Evolutionary conservation across 1,140 invertebrate genomes (phyloP), one percentile per base, ranked within the genome.

Genomic region (Drosophila simulans): DNA sequence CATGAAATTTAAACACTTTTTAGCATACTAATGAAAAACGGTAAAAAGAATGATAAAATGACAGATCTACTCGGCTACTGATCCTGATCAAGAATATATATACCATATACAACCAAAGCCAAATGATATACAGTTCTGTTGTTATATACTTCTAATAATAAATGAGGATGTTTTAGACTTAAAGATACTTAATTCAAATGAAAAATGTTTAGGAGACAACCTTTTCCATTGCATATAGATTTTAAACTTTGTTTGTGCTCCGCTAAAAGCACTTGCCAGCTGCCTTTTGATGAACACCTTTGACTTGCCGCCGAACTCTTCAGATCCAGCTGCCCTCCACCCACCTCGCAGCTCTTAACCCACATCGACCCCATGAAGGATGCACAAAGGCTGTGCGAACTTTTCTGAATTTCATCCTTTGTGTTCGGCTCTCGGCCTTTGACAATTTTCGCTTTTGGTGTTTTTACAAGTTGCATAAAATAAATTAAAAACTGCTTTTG

Each of bases 401-500:
- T 76, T 60, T 65, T 82, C 54, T 85, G 74, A 62, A 54, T 45
- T 63, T 70, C n/a, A 51, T 42, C 51, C 74, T 60, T 74, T 82
- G 60, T 77, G 56, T 39, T 48, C 40, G 48, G 27, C 12, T 10
- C 35, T 35, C 31, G 54, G 83, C 83, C 83, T 85, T 85, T 85
- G 82, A 85, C 83, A 88, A 82, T 68, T 85, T 82, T 52, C 40
- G 46, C 43, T 70, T 69, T 70, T 69, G 64, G 64, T 70, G 64
- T 45, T 68, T 68, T 43, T 17, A 58, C 70, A 82, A 78, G 78
- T 78, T 82, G 83, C 83, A 85, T 78, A 82, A 85, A 88, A 85
- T 88, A 88, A 88, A 85, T 85, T 69, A 85, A 88, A 81, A 85
- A 88, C 78, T 85, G 82, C 82, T 78, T 85, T 88, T 85, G 75